Evolutionary conservation across 2,888 invertebrate species (phyloP), one percentile per base, ranked within the genome.

Genomic region (Hemicrepidius hirtus): DNA sequence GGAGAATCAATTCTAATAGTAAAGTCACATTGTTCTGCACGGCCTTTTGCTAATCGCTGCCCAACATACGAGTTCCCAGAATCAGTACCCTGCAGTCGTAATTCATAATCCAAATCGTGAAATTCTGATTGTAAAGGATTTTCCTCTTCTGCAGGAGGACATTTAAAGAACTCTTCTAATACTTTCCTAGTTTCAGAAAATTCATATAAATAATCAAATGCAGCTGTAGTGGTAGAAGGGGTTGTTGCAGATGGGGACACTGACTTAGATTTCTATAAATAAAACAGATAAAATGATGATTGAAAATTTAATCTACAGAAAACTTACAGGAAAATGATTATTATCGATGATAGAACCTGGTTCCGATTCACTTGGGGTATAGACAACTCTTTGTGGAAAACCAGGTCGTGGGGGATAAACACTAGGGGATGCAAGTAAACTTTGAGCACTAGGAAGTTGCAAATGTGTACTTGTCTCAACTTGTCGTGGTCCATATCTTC

Each of bases 131-230:
- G 88, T 78, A 89, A 85, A 76, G 84, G 86, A 75, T 90, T 90
- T 76, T 92, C 91, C 82, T 91, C 89, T 77, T 90, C 89, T 21
- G 89, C 88, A 68, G 92, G 91, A 59, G 93, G 93, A 84, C 94
- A 94, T 85, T 94, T 93, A 88, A 96, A 97, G 88, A 97, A 97
- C 87, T 97, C 96, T 84, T 97, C 96, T 49, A 97, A 88, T 55
- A 97, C 96, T 88, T 96, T 96, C 77, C 96, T 89, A 21, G 97
- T 97, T 87, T 97, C 96, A 0, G 96, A 96, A 87, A 96, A 96
- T 87, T 97, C 97, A 86, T 96, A 96, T 75, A 96, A 86, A 87
- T 96, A 96, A 88, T 96, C 95, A 85, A 95, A 95, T 37, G 95
- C 94, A 64, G 93, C 89, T 71, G 89, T 88, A 24, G 77, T 76